Percentiles rank a stretch among this genome's conserved stretches.
Conservation (phyloP, 2,797 vertebrate genomes). For the Acropternis orthonyx region DNA sequence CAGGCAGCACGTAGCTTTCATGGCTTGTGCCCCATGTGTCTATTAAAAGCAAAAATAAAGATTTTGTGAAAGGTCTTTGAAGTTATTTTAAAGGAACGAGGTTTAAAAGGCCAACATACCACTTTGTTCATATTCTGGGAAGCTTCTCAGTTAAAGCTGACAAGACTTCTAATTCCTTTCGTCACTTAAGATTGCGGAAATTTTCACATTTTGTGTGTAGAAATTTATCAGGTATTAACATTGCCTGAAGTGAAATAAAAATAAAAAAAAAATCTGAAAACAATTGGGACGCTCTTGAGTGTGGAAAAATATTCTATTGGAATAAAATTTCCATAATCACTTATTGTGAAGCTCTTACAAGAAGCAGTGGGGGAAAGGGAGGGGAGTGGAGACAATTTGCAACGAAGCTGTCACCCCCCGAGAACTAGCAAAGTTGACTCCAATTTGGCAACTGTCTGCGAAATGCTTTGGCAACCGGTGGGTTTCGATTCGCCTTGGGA, state of each 20-base stretch:
- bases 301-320: background rate
- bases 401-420: background rate
- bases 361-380: background rate
- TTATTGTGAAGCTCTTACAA: slow-evolving; percentile 14
- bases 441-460: background rate
- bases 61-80: background rate
- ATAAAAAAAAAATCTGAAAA: background rate
- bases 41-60: background rate
- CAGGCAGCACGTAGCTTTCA: background rate
- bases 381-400: background rate
- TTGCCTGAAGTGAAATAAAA: background rate
- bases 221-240: background rate
- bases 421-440: background rate
- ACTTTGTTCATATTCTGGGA: background rate
- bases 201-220: background rate
- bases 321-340: background rate
- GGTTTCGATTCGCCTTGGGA: background rate
- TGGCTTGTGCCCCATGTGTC: background rate
- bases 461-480: background rate
- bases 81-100: background rate
- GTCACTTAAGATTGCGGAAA: background rate
- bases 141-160: background rate
- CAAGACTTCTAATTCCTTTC: background rate
- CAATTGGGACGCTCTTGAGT: background rate
- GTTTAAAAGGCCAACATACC: background rate